phyloP scores from a whole-genome alignment of 2,888 invertebrate species.

The Chironomus riparius region DNA sequence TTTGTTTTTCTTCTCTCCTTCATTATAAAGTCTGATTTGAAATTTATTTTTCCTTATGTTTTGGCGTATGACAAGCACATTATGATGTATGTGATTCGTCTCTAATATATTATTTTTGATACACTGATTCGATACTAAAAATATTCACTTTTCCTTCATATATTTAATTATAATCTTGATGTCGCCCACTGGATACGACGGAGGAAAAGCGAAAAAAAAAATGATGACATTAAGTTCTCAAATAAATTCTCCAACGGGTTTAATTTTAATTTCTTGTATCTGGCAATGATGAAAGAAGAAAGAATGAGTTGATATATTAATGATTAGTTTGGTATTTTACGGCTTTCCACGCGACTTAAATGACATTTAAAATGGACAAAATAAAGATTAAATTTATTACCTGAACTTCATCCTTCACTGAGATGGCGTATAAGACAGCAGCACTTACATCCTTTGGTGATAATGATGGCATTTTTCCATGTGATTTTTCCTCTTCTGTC shows the following conservation, averaged over 20 bases:
- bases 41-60: too few relatives aligned
- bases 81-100: not conserved
- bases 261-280: conserved; percentile 14
- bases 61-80: too few relatives aligned
- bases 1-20: too few relatives aligned
- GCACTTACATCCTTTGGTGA: not conserved
- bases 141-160: not conserved
- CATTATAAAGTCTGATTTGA: too few relatives aligned
- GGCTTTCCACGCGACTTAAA: not conserved
- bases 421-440: conserved; percentile 10
- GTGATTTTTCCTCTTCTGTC: conserved; percentile 3
- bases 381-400: not conserved
- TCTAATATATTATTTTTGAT: not conserved
- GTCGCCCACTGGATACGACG: not conserved
- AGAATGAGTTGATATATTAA: not conserved
- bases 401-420: conserved; percentile 6
- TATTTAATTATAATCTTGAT: not conserved
- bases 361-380: too few relatives aligned
- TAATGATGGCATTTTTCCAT: conserved; percentile 9
- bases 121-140: not conserved
- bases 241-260: conserved; percentile 5
- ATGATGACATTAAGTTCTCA: not conserved
- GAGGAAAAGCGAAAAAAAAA: not conserved
- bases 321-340: not conserved
- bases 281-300: not conserved